phyloP scores from a whole-genome alignment of 92 coral and sea anemone species.

The Virgularia gustaviana region DNA sequence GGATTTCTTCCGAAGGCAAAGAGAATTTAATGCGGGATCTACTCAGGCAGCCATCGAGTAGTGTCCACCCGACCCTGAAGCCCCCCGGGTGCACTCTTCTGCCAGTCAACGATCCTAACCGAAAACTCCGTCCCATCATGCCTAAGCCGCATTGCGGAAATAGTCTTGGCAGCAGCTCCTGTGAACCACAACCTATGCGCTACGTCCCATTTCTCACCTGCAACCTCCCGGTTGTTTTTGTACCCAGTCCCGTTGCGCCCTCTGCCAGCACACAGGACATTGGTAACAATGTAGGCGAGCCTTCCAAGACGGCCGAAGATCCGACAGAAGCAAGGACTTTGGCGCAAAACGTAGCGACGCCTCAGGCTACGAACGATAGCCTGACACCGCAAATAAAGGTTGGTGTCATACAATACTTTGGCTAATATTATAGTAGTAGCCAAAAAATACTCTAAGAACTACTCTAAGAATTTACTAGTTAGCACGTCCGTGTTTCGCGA shows the following conservation, averaged over 20 bases:
- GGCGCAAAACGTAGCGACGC: background rate
- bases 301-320: background rate
- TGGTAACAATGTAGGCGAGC: conserved; percentile 30
- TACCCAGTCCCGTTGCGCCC: conserved; percentile 2
- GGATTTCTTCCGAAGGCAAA: conserved; percentile 93
- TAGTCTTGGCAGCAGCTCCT: conserved; percentile 12
- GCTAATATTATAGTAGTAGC: too few species aligned
- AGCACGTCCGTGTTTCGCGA: too few species aligned
- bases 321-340: conserved; percentile 10
- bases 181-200: background rate
- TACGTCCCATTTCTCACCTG: conserved; percentile 29
- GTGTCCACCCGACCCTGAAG: conserved; percentile 56
- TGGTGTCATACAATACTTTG: too few species aligned
- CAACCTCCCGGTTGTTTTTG: conserved; percentile 39
- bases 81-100: conserved; percentile 20
- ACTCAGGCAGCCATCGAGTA: conserved; percentile 72
- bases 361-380: background rate
- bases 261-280: conserved; percentile 17
- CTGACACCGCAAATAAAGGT: too few species aligned
- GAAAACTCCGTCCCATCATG: conserved; percentile 74
- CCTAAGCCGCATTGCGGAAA: conserved; percentile 86
- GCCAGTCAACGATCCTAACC: conserved; percentile 41
- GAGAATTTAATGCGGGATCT: conserved; percentile 83
- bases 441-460: too few species aligned
- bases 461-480: too few species aligned